Percentiles rank a stretch among this genome's conserved stretches.
Evolutionary conservation across 2,888 invertebrate genomes (phyloP).

Genomic region (Andrena fulva): DNA sequence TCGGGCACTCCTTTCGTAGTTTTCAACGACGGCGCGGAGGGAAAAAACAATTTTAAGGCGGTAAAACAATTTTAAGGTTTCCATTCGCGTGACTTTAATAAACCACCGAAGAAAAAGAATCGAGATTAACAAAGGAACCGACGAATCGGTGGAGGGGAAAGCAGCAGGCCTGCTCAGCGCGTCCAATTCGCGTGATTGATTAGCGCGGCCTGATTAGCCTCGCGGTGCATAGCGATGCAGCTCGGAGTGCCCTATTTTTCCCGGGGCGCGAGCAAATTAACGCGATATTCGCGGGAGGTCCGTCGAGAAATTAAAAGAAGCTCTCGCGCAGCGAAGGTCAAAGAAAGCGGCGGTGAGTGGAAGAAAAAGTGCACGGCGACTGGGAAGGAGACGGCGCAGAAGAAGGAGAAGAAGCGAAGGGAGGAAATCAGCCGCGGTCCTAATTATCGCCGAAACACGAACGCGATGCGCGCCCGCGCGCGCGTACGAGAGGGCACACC

Average conservation of each 20-base stretch:
- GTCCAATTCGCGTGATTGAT: slow-evolving; percentile 54
- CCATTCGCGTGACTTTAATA: slow-evolving; percentile 4
- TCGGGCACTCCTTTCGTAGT: neutral
- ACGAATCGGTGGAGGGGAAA: slow-evolving; percentile 22
- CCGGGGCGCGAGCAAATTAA: slow-evolving; percentile 63
- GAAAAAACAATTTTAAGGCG: neutral
- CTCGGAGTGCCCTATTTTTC: slow-evolving; percentile 51
- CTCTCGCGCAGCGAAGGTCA: slow-evolving; percentile 7
- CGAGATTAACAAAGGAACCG: slow-evolving; percentile 21
- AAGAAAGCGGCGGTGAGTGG: neutral
- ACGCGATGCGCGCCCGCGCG: slow-evolving; percentile 11
- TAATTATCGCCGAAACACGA: slow-evolving; percentile 69
- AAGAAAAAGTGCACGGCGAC: neutral
- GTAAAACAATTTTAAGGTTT: neutral
- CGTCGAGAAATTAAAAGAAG: slow-evolving; percentile 45
- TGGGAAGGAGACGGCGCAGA: too few relatives aligned
- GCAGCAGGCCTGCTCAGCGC: slow-evolving; percentile 11
- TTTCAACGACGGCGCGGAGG: neutral
- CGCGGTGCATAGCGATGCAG: slow-evolving; percentile 18
- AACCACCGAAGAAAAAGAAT: slow-evolving; percentile 13
- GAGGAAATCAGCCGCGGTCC: slow-evolving; percentile 48
- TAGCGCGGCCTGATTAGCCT: slow-evolving; percentile 25
- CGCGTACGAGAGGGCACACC: slow-evolving; percentile 4
- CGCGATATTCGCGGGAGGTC: slow-evolving; percentile 62
- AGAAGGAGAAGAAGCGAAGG: neutral